Base-by-base conservation (phyloP, 2,888 invertebrate genomes). In the Ametastegia equiseti region DNA sequence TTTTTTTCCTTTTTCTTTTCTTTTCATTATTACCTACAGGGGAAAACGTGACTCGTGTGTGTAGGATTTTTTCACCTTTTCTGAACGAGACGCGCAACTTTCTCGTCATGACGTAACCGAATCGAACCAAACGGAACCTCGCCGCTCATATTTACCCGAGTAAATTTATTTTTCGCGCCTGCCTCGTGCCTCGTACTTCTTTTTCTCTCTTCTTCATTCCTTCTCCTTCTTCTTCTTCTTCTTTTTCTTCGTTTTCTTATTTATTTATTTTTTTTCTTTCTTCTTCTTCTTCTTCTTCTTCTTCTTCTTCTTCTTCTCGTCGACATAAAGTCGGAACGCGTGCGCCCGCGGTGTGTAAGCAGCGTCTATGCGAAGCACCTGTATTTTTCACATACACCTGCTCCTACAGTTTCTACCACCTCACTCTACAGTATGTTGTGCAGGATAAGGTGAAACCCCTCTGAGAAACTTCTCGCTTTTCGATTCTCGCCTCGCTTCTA, bases 331-430 rank as follows among this genome's bases (percentile, higher is more conserved):
- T 81, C 81, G 83, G 83, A 80, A 81, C 79, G 82, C 83, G 82
- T 82, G 82, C 81, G 82, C 84, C 79, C 79, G 65, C 80, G 67
- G 80, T 77, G 63, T 78, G 63, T 86, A 82, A 83, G 82, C 83
- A 81, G 82, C 82, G 81, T 84, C 81, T 84, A 82, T 84, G 67
- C 81, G 83, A 81, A 84, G 87, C 87, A 87, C 87, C 87, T 87
- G 87, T 87, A 85, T 86, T 86, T 87, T 86, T 87, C 87, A 86
- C 86, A 88, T 88, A 88, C 88, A 88, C 88, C 88, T 88, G 88
- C 88, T 87, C 86, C 82, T 77, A 73, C 84, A 60, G 78, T 78
- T 78, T 63, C 57, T 60, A 78, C 78, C 78, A 33, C 36, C 60
- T 33, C 78, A 19, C 27, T 57, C 60, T 78, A 60, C 78, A 78